Evolutionary conservation across 2,797 vertebrate genomes (phyloP).

Genomic region (Coilia nasus): DNA sequence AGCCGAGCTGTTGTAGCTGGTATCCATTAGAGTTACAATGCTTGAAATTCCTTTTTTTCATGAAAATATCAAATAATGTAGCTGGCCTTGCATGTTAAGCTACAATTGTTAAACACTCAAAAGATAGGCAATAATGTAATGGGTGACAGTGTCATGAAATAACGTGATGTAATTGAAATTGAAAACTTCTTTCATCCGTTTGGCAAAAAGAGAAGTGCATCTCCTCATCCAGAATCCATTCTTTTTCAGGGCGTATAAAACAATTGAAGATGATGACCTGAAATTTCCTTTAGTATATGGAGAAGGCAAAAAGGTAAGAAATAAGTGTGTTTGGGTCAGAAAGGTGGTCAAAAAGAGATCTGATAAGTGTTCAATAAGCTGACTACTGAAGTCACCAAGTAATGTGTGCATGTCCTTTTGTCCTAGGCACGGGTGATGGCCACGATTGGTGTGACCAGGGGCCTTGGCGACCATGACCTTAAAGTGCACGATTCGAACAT

Average conservation of each 20-base stretch:
- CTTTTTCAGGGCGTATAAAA: conserved; percentile 54
- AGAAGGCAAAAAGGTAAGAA: conserved; percentile 55
- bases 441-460: conserved; percentile 86
- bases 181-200: no score
- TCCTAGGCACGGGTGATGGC: conserved; percentile 85
- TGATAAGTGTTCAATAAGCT: background rate
- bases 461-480: conserved; percentile 85
- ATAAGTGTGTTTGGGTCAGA: background rate
- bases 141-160: no score
- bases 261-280: conserved; percentile 53
- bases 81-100: no score
- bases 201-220: background rate
- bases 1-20: no score
- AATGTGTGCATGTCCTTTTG: background rate
- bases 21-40: no score
- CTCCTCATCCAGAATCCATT: background rate
- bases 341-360: no score
- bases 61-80: no score
- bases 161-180: no score
- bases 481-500: conserved; percentile 88
- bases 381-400: background rate
- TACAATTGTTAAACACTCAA: no score
- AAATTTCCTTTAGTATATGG: conserved; percentile 55
- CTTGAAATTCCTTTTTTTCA: no score
- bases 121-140: no score